These are phyloP conservation scores for Drosophila lacertosa DNA, from an alignment of 1,140 invertebrate species.

Conservation along the genomic window DNA sequence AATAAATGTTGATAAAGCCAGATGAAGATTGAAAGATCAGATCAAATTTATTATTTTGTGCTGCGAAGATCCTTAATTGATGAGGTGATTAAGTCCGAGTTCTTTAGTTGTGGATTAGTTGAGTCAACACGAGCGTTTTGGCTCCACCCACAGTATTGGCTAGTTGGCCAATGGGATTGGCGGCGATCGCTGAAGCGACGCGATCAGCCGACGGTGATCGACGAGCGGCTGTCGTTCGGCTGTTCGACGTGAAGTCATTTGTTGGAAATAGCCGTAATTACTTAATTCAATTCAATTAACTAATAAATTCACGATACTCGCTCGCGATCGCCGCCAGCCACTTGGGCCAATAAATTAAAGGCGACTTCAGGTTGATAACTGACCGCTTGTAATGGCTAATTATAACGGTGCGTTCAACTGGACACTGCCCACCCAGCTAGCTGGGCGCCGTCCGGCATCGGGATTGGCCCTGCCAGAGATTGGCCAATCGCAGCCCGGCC, in stretches of 20 bases:
- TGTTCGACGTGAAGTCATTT: conserved; percentile 55
- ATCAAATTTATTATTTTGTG: neutral
- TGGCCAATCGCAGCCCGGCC: conserved; percentile 23
- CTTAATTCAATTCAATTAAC: conserved; percentile 71
- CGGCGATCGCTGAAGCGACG: conserved; percentile 30
- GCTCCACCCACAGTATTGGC: conserved; percentile 33
- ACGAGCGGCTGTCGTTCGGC: conserved; percentile 13
- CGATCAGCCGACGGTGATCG: conserved; percentile 24
- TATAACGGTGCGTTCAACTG: conserved; percentile 48
- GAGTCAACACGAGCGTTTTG: conserved; percentile 18
- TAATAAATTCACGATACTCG: conserved; percentile 62
- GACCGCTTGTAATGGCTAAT: conserved; percentile 63
- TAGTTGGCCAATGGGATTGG: conserved; percentile 35
- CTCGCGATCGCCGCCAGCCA: conserved; percentile 22
- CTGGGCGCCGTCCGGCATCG: neutral
- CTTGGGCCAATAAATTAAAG: conserved; percentile 59
- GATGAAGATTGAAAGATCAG: neutral
- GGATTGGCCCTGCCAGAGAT: conserved; percentile 7
- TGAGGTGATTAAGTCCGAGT: no score
- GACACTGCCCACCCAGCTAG: neutral
- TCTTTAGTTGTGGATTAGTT: neutral
- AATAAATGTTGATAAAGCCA: no score
- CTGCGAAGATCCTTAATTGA: no score
- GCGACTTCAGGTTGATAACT: conserved; percentile 45
- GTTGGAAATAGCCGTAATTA: conserved; percentile 67